Conservation (phyloP, 35 echinoderm and acorn worm genomes). For the Ophiothrix spiculata region DNA sequence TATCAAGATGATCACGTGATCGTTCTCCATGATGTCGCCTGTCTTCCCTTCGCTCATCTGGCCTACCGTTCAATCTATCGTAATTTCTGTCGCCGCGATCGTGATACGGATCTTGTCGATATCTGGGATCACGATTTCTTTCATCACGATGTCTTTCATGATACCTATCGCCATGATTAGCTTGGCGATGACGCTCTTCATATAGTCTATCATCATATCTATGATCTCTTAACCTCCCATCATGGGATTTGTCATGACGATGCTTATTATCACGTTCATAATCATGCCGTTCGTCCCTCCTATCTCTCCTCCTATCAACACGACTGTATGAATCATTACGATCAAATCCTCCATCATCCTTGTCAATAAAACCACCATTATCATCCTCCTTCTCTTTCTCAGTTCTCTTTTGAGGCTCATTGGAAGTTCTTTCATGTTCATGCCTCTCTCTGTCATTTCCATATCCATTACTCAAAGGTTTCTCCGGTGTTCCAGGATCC, state of each 20-base stretch:
- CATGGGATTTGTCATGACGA: not conserved
- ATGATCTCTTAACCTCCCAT: slow-evolving; percentile 1
- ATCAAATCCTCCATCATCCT: not conserved
- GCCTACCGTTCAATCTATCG: slow-evolving; percentile 6
- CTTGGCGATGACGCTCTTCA: not conserved
- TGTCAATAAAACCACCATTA: not conserved
- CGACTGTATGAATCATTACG: not conserved
- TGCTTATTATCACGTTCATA: not conserved
- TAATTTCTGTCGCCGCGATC: slow-evolving; percentile 18
- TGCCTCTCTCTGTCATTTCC: not conserved
- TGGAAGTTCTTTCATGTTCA: not conserved
- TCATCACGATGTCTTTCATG: slow-evolving; percentile 22
- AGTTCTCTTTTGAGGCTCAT: not conserved
- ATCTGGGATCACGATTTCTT: slow-evolving; percentile 8
- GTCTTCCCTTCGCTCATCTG: slow-evolving; percentile 23
- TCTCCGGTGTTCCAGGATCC: not conserved
- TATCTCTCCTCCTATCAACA: not conserved
- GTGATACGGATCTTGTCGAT: slow-evolving; percentile 24
- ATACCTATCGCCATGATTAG: not conserved
- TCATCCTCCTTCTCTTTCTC: not conserved
- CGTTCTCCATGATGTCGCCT: slow-evolving; percentile 20
- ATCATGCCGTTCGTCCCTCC: not conserved
- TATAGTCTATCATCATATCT: slow-evolving; percentile 8
- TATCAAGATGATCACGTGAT: not conserved
- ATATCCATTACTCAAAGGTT: not conserved